Conservation (phyloP, 1,140 invertebrate species). For the Bradynema listronoti region DNA sequence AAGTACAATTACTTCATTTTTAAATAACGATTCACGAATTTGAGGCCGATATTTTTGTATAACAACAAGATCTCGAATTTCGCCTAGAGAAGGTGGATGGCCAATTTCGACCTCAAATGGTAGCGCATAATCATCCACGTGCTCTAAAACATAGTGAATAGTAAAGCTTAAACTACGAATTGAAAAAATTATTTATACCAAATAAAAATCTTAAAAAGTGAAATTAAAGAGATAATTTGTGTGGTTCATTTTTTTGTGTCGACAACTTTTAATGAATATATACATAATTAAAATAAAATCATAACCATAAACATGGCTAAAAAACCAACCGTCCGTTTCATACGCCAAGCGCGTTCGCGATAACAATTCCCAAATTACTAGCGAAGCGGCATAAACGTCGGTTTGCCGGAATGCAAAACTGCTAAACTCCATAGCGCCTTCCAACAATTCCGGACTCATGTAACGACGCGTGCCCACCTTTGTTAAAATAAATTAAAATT, state of each 20-base stretch:
- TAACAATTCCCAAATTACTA: conserved; percentile 91
- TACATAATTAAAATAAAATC: too few species aligned
- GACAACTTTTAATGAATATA: conserved; percentile 57
- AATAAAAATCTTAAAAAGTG: too few species aligned
- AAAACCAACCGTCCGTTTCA: conserved; percentile 66
- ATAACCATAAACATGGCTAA: too few species aligned
- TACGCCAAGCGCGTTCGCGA: conserved; percentile 65
- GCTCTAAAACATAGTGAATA: conserved; percentile 16
- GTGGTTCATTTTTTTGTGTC: not conserved
- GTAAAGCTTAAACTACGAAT: too few species aligned
- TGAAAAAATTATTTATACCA: not conserved
- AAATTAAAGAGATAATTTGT: too few species aligned
- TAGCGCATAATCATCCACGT: conserved; percentile 75
- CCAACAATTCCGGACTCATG: conserved; percentile 95
- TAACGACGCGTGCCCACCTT: conserved; percentile 86
- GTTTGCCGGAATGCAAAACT: conserved; percentile 88
- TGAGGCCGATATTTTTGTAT: conserved; percentile 78
- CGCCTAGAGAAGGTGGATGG: conserved; percentile 84
- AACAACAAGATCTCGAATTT: conserved; percentile 92
- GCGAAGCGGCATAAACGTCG: conserved; percentile 92
- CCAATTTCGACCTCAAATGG: conserved; percentile 92
- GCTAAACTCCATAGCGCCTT: conserved; percentile 93
- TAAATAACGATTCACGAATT: conserved; percentile 12
- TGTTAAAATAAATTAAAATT: conserved; percentile 6
- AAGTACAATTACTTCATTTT: conserved; percentile 28